These are phyloP conservation scores for Ganaspis brasiliensis DNA, from an alignment of 2,888 invertebrate species.

Conservation along the genomic window DNA sequence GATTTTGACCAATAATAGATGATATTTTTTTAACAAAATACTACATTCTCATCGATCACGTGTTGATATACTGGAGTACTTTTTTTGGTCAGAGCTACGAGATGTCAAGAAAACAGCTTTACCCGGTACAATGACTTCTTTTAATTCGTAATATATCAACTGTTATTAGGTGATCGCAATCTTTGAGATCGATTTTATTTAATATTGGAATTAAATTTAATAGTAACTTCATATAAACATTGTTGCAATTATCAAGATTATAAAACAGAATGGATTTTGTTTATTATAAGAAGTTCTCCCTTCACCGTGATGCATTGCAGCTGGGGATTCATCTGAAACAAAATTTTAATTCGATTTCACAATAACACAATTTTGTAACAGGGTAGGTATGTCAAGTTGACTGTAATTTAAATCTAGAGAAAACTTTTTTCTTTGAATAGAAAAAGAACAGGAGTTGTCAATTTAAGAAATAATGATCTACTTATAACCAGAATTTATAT, in stretches of 20 bases:
- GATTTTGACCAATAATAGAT: constrained; percentile 17
- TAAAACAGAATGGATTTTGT: constrained; percentile 68
- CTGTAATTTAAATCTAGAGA: no score
- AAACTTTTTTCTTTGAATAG: no score
- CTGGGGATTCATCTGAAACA: constrained; percentile 89
- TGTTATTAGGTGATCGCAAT: constrained; percentile 24
- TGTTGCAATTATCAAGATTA: constrained; percentile 71
- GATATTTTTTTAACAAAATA: constrained; percentile 69
- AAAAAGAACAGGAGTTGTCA: no score
- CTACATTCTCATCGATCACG: constrained; percentile 72
- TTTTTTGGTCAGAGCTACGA: constrained; percentile 70
- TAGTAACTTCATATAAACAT: constrained; percentile 70
- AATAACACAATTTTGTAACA: no score
- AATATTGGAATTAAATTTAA: constrained; percentile 11
- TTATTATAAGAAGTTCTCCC: constrained; percentile 80
- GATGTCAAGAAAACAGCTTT: constrained; percentile 67
- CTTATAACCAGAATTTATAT: no score
- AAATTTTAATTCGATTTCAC: constrained; percentile 45
- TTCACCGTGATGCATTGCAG: constrained; percentile 91
- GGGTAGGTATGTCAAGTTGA: no score
- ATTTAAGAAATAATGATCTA: no score
- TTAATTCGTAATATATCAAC: constrained; percentile 25
- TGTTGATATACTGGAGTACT: constrained; percentile 70
- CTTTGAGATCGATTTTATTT: constrained; percentile 11
- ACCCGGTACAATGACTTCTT: constrained; percentile 66